Conservation (phyloP, 2,113 vertebrate genomes). For the Anas platyrhynchos region DNA sequence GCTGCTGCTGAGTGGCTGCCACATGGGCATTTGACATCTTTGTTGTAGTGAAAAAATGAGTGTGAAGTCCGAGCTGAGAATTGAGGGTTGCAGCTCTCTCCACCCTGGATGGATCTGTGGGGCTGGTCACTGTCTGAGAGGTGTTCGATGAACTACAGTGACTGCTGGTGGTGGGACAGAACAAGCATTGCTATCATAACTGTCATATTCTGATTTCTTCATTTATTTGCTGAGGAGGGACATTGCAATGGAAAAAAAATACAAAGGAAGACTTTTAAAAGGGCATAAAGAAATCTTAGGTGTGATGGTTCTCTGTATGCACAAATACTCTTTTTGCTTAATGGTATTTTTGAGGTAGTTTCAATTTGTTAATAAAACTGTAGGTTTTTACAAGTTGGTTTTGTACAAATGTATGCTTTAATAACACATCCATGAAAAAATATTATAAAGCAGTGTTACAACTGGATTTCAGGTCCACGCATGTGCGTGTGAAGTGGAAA, state of each 20-base stretch:
- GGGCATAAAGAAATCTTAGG: background rate
- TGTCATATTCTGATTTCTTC: background rate
- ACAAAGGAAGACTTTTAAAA: background rate
- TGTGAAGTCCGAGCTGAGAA: background rate
- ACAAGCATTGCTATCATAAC: background rate
- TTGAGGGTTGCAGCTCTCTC: background rate
- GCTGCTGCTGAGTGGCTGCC: background rate
- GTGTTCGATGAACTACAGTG: background rate
- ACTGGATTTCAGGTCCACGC: background rate
- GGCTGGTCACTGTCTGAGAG: background rate
- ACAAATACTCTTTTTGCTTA: background rate
- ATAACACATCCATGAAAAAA: background rate
- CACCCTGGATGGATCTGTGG: background rate
- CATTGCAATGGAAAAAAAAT: background rate
- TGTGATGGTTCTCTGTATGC: background rate
- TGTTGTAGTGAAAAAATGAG: fast-evolving
- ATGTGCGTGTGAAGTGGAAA: background rate
- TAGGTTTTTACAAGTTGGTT: background rate
- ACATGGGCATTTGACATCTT: background rate
- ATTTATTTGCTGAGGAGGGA: background rate
- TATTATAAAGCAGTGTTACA: background rate
- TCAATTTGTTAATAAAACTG: background rate
- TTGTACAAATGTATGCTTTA: background rate
- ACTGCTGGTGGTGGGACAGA: background rate
- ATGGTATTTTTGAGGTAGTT: background rate